These are phyloP conservation scores for Barnardius zonarius DNA, from an alignment of 2,113 vertebrate species.

Conservation along the genomic window DNA sequence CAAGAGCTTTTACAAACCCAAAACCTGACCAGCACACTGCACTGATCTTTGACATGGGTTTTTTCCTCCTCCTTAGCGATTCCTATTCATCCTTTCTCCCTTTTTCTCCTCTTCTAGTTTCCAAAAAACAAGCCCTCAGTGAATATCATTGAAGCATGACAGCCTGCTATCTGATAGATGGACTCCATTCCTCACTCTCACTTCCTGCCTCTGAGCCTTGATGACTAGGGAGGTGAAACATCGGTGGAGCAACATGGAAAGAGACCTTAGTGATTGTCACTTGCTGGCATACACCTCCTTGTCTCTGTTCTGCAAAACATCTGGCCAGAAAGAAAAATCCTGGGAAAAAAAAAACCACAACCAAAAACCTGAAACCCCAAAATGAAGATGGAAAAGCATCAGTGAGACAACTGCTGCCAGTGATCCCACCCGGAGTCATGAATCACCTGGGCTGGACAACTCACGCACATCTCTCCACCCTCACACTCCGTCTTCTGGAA, in stretches of 20 bases:
- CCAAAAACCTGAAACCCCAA: neutral
- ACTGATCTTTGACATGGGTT: neutral
- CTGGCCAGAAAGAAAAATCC: constrained; percentile 38
- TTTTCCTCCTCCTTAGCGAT: neutral
- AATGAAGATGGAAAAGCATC: constrained; percentile 7
- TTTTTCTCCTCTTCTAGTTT: constrained; percentile 55
- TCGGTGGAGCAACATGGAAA: neutral
- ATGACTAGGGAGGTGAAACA: constrained; percentile 45
- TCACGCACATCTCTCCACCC: neutral
- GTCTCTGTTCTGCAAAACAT: constrained; percentile 26
- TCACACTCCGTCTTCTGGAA: constrained; percentile 19
- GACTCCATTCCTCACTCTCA: constrained; percentile 63
- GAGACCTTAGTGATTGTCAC: neutral
- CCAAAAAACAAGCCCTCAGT: constrained; percentile 75
- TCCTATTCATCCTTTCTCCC: neutral
- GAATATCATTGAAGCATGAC: constrained; percentile 76
- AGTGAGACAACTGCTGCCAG: neutral
- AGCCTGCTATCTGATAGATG: constrained; percentile 42
- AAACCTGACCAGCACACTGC: neutral
- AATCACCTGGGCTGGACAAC: neutral
- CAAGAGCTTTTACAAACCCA: neutral
- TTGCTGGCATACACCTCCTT: neutral
- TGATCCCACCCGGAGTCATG: neutral
- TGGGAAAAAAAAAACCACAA: neutral
- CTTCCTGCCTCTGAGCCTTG: constrained; percentile 41